Base-by-base conservation (phyloP, 2,113 vertebrate genomes). In the Astatotilapia flaviijosephi region DNA sequence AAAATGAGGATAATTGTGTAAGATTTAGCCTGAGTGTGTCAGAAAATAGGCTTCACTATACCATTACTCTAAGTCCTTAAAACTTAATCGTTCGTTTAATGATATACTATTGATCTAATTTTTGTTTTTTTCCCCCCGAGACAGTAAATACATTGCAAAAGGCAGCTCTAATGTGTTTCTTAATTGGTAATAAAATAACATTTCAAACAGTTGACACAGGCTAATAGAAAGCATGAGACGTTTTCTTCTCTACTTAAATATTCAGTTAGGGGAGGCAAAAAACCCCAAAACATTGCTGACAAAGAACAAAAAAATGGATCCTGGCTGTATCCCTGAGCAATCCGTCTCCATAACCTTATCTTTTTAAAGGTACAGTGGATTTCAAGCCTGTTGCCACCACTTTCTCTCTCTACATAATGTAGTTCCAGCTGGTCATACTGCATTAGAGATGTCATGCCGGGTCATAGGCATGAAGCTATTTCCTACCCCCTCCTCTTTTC, bases 381-480 rank as follows among this genome's bases (percentile, higher is more conserved):
- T 88, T 89, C 26, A 60, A 55, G 54, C 80, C 62, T 62, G 42
- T 17, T 37, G 14, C 47, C 82, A 33, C 83, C 21, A 84, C 58
- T 79, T 35, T 83, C 49, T 82, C 80, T 62, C 62, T 40, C 79
- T 54, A 58, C 49, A 33, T 89, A 86, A 84, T 81, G 77, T 55
- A 80, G 68, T 84, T 89, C 73, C 91, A 81, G 80, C 75, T 92
- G 88, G 88, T 90, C 83, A 26, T 21, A 5, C 65, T 55, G 33
- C 77, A 85, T 79, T 75, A 11, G 58, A 58, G 82, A 88, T 90
- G 88, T 80, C 80, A 84, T 5, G 19, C 15, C 1, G 13, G 86
- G 92, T 93, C 91, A 88, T 83, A 26, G 6, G 54, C 11, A 14
- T 68, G 83, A 81, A 40, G 23, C 77, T 58, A 55, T 82, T 79